Evolutionary conservation across 2,888 invertebrate genomes (phyloP).

Genomic region (Oligia fasciuncula): DNA sequence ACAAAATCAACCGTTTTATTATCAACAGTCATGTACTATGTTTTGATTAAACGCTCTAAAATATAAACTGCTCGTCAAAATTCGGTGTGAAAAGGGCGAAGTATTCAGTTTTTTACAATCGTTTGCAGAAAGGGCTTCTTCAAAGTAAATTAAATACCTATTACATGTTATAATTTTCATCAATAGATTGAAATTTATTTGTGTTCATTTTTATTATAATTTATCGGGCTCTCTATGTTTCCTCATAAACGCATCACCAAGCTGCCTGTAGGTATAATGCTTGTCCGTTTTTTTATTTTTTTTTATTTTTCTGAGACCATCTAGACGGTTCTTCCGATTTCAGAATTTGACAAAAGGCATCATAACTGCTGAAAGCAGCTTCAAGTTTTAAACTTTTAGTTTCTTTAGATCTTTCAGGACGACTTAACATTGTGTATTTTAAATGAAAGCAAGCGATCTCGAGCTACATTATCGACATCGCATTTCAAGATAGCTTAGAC

Average conservation of each 20-base stretch:
- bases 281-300: background rate
- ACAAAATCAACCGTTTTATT: background rate
- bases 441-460: background rate
- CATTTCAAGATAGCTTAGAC: background rate
- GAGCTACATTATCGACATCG: background rate
- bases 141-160: background rate
- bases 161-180: background rate
- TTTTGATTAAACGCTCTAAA: constrained; percentile 22
- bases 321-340: background rate
- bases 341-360: background rate
- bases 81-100: background rate
- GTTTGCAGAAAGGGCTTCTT: background rate
- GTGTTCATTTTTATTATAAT: too few species aligned
- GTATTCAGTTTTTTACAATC: background rate
- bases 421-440: background rate
- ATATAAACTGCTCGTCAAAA: background rate
- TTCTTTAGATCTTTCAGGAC: background rate
- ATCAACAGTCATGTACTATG: background rate
- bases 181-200: background rate
- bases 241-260: too few species aligned
- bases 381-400: background rate
- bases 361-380: background rate
- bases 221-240: too few species aligned
- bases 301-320: background rate
- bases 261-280: background rate